Evolutionary conservation across 2,113 vertebrate genomes (phyloP), one percentile per base, ranked within the genome.

Genomic region (Pseudorectes ferrugineus): DNA sequence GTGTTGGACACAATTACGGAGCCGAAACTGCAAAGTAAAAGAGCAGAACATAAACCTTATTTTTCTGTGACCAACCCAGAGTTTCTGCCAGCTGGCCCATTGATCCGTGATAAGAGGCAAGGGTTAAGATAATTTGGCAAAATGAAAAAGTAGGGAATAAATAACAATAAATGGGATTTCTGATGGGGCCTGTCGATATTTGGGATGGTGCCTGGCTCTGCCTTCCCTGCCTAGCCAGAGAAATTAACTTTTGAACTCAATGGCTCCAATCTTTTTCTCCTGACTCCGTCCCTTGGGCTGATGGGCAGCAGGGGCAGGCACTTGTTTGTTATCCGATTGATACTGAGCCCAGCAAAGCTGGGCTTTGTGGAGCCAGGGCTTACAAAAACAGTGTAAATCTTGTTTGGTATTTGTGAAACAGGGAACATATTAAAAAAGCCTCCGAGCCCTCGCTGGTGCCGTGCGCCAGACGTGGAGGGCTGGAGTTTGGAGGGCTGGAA

Each of bases 401-500:
- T 28, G 29, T 81, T 91, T 38, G 26, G 72, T 85, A 7, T 45
- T 92, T 88, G 67, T 51, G 67, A 76, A 93, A 68, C 43, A 21
- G 54, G 7, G 76, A 78, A 51, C 4, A 8, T 55, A 4, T 33
- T 21, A 24, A 88, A 93, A 86, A 46, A 36, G 1, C 11, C 36
- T 45, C 62, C 0, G 1, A 57, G 55, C 55, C 67, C 45, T 65
- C 2, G 2, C 87, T 24, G 63, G 67, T 74, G 85, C 73, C 7
- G 0, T 35, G 73, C 28, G 73, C 59, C 80, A 66, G 92, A 43
- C 55, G 3, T 67, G 73, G 67, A 96, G 93, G 91, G 84, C 84
- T 92, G 77, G 85, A 65, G 76, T 67, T 93, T 0, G 10, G 82
- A 95, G 77, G 88, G 83, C 92, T 89, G 82, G 76, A 97, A 86